A percentile compares a stretch with the other conserved stretches of the same genome.
phyloP scores from a whole-genome alignment of 2,113 vertebrate genomes.

The Fregetta grallaria region DNA sequence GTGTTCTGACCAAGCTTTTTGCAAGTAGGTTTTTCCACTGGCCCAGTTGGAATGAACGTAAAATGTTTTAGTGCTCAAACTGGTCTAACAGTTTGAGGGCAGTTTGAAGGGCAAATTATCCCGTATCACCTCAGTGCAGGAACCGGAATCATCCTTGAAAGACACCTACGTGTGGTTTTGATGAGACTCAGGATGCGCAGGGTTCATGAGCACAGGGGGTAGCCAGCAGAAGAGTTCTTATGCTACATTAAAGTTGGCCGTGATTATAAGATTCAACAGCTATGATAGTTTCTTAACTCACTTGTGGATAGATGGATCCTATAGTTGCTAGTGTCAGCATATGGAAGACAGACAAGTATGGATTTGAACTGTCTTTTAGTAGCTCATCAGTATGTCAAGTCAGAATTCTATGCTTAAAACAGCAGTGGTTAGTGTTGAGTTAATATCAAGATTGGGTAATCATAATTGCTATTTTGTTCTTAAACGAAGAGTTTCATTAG shows the following conservation, averaged over 20 bases:
- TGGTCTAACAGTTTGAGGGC: not conserved
- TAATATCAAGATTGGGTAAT: not conserved
- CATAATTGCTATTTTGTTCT: not conserved
- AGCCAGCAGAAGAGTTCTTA: not conserved
- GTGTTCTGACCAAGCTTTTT: not conserved
- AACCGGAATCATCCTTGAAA: not conserved
- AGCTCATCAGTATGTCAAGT: not conserved
- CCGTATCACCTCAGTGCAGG: fast-evolving
- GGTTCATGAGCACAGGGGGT: not conserved
- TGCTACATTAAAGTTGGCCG: not conserved
- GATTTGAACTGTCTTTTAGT: not conserved
- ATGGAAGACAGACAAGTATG: not conserved
- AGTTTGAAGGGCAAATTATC: not conserved
- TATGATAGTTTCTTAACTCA: not conserved
- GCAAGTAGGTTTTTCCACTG: not conserved
- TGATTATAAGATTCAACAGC: not conserved
- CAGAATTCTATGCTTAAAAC: not conserved
- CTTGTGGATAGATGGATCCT: not conserved
- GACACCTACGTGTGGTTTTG: fast-evolving
- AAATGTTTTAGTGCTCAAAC: not conserved
- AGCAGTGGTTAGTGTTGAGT: not conserved
- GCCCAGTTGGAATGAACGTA: not conserved
- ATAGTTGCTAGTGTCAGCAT: not conserved
- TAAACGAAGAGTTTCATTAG: not conserved
- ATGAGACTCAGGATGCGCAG: fast-evolving